Percentiles rank a stretch among this genome's conserved stretches.
phyloP scores from a whole-genome alignment of 2,797 vertebrate species.

The Rhinatrema bivittatum region DNA sequence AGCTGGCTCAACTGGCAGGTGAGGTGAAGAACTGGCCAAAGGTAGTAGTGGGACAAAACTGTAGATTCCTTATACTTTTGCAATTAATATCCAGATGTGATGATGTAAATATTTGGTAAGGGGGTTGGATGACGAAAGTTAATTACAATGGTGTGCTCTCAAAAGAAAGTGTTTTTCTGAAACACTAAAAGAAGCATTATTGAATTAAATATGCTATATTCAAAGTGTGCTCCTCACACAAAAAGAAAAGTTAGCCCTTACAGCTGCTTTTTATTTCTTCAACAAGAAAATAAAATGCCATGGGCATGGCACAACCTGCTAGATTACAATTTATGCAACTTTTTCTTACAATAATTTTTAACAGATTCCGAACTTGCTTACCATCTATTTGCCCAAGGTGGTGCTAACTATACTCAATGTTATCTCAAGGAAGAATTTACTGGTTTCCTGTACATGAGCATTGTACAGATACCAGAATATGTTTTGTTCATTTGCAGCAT shows the following conservation, averaged over 20 bases:
- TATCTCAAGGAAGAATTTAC: not conserved
- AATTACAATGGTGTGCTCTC: slow-evolving; percentile 31
- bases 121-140: slow-evolving; percentile 34
- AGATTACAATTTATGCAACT: slow-evolving; percentile 41
- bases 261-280: slow-evolving; percentile 15
- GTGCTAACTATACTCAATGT: slow-evolving; percentile 41
- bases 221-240: slow-evolving; percentile 28
- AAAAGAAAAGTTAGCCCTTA: slow-evolving; percentile 19
- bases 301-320: slow-evolving; percentile 41
- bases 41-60: slow-evolving; percentile 38
- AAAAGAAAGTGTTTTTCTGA: no score
- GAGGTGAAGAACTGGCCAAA: slow-evolving; percentile 37
- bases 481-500: slow-evolving; percentile 8
- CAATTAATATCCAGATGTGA: slow-evolving; percentile 42
- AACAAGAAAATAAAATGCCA: slow-evolving; percentile 17
- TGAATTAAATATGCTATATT: slow-evolving; percentile 33
- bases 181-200: slow-evolving; percentile 27
- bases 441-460: slow-evolving; percentile 21
- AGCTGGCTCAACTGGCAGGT: slow-evolving; percentile 29
- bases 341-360: slow-evolving; percentile 41
- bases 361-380: slow-evolving; percentile 25
- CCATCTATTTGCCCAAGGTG: slow-evolving; percentile 46
- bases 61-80: slow-evolving; percentile 38
- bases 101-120: slow-evolving; percentile 43
- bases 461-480: slow-evolving; percentile 30